phyloP scores from a whole-genome alignment of 2,113 vertebrate genomes.

The Chelonoidis abingdonii region DNA sequence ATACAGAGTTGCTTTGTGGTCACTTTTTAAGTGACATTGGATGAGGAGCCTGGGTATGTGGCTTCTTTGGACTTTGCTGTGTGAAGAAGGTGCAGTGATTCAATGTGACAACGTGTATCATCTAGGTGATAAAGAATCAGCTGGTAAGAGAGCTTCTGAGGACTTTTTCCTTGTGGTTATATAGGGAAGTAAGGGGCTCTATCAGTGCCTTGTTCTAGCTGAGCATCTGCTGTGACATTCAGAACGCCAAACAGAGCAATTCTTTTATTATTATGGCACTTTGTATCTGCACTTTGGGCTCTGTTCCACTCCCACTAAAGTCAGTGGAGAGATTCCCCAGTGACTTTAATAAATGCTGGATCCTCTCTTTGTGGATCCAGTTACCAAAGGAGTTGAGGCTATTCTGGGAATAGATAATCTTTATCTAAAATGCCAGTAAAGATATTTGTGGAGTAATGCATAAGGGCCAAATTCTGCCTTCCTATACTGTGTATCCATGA shows the following conservation, averaged over 20 bases:
- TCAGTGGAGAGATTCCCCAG: accelerated
- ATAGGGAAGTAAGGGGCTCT: background rate
- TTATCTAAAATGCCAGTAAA: background rate
- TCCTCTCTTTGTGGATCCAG: background rate
- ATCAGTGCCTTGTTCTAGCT: background rate
- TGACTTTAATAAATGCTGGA: background rate
- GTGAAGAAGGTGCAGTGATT: background rate
- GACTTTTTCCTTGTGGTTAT: background rate
- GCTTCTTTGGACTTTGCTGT: background rate
- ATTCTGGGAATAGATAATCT: background rate
- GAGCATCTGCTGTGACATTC: background rate
- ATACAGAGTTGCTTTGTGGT: background rate
- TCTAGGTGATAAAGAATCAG: background rate
- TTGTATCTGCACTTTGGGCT: background rate
- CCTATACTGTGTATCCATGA: background rate
- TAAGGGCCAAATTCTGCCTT: background rate
- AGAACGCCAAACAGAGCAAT: background rate
- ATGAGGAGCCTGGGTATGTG: background rate
- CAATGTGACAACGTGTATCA: background rate
- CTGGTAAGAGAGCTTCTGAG: background rate
- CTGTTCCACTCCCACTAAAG: background rate
- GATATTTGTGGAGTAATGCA: background rate
- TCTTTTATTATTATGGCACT: background rate
- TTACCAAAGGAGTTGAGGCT: background rate
- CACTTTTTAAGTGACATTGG: background rate